These are phyloP conservation scores for Forficula auricularia DNA, from an alignment of 1,140 invertebrate genomes.

Conservation along the genomic window DNA sequence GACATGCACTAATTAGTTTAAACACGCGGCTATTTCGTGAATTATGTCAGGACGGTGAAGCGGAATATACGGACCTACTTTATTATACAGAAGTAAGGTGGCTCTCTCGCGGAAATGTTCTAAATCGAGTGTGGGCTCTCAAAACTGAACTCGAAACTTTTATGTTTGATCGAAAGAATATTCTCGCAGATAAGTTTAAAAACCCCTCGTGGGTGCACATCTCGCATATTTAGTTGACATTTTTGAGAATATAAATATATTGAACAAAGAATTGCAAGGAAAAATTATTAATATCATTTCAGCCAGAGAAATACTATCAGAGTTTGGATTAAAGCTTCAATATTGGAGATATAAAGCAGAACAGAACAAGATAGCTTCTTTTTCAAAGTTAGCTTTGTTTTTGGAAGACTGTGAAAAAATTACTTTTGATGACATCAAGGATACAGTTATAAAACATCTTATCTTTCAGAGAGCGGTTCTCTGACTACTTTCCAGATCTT, in stretches of 20 bases:
- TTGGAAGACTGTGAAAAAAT: conserved; percentile 11
- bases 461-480: conserved; percentile 12
- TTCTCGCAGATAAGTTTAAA: too few species aligned
- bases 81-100: conserved; percentile 18
- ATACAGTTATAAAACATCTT: conserved; percentile 12
- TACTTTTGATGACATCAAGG: conserved; percentile 13
- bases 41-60: conserved; percentile 15
- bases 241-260: conserved; percentile 10
- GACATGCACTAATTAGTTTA: conserved; percentile 15
- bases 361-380: conserved; percentile 14
- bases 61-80: conserved; percentile 18
- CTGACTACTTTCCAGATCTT: conserved; percentile 13
- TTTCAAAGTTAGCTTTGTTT: conserved; percentile 15
- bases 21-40: conserved; percentile 17
- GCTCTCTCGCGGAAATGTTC: conserved; percentile 16
- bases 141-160: conserved; percentile 13
- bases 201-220: conserved; percentile 14
- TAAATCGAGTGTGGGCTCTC: conserved; percentile 13
- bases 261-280: conserved; percentile 13
- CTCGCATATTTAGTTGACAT: conserved; percentile 9
- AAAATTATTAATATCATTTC: conserved; percentile 7
- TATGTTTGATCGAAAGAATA: conserved; percentile 15
- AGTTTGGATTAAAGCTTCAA: conserved; percentile 4
- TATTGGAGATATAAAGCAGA: conserved; percentile 13
- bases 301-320: background rate